Evolutionary conservation across 2,113 vertebrate species (phyloP).

Genomic region (Tyto alba): DNA sequence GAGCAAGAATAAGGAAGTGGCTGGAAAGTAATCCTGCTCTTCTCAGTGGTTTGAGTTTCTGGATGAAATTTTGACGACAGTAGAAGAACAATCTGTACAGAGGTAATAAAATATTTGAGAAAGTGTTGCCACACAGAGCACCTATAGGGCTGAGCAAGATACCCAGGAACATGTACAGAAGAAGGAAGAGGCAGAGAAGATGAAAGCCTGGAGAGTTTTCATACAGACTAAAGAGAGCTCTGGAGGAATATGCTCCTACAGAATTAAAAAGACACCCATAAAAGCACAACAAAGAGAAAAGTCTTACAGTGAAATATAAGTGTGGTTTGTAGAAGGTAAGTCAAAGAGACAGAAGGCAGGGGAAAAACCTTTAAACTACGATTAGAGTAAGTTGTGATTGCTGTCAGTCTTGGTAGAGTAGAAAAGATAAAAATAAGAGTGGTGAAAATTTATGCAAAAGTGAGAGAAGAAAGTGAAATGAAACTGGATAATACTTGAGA

Average conservation of each 20-base stretch:
- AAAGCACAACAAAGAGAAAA: slow-evolving; percentile 7
- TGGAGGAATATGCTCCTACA: slow-evolving; percentile 1
- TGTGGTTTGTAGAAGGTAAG: slow-evolving; percentile 1
- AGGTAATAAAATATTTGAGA: background rate
- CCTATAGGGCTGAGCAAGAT: background rate
- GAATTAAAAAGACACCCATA: slow-evolving; percentile 24
- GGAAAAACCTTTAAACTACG: slow-evolving; percentile 9
- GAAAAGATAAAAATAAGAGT: background rate
- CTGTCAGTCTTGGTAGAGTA: background rate
- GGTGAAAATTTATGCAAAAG: background rate
- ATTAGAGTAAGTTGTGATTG: slow-evolving; percentile 3
- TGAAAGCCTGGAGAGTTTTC: slow-evolving; percentile 28
- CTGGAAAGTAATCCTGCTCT: background rate
- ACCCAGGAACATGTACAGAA: background rate
- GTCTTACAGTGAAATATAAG: background rate
- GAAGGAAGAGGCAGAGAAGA: background rate
- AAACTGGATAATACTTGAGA: background rate
- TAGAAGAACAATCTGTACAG: background rate
- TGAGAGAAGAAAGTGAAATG: background rate
- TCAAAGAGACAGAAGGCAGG: background rate
- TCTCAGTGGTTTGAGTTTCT: background rate
- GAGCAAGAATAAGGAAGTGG: background rate
- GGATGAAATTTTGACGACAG: background rate
- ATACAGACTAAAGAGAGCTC: slow-evolving; percentile 16
- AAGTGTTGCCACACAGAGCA: background rate